Conservation (phyloP, 2,797 vertebrate genomes). For the Microctenopoma lineatum region DNA sequence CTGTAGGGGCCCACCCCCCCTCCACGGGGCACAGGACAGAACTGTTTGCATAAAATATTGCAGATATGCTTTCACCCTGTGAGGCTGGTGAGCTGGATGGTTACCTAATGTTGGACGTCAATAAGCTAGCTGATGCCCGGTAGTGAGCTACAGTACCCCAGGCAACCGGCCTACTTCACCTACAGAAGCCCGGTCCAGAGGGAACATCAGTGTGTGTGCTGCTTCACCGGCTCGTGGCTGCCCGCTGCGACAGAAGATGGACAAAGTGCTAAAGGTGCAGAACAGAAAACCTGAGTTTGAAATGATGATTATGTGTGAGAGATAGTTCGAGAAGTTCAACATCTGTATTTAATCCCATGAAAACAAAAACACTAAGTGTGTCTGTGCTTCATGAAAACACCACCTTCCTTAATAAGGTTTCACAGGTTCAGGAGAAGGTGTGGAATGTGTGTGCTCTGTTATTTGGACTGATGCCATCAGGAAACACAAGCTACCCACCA, state of each 20-base stretch:
- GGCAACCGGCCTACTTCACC: too few relatives aligned
- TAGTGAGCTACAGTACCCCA: too few relatives aligned
- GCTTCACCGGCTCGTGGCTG: neutral
- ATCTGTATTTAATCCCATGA: constrained; percentile 6
- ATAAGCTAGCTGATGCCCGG: too few relatives aligned
- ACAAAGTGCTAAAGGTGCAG: neutral
- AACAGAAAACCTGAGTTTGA: neutral
- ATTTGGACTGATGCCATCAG: too few relatives aligned
- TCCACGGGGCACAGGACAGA: too few relatives aligned
- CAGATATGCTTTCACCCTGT: too few relatives aligned
- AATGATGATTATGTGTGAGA: too few relatives aligned
- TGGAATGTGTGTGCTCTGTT: constrained; percentile 26
- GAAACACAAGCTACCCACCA: too few relatives aligned
- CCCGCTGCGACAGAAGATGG: neutral
- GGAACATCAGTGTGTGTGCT: neutral
- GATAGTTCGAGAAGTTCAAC: neutral
- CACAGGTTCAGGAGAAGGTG: constrained; percentile 19
- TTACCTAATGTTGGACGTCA: too few relatives aligned
- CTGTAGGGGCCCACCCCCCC: too few relatives aligned
- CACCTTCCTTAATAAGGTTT: constrained; percentile 15
- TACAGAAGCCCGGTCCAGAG: neutral
- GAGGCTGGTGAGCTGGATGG: too few relatives aligned
- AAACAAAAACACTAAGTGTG: neutral
- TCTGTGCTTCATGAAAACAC: constrained; percentile 20
- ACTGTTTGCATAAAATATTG: too few relatives aligned